Evolutionary conservation across 2,888 invertebrate species (phyloP), one percentile per base, ranked within the genome.

Genomic region (Anticlea derivata): DNA sequence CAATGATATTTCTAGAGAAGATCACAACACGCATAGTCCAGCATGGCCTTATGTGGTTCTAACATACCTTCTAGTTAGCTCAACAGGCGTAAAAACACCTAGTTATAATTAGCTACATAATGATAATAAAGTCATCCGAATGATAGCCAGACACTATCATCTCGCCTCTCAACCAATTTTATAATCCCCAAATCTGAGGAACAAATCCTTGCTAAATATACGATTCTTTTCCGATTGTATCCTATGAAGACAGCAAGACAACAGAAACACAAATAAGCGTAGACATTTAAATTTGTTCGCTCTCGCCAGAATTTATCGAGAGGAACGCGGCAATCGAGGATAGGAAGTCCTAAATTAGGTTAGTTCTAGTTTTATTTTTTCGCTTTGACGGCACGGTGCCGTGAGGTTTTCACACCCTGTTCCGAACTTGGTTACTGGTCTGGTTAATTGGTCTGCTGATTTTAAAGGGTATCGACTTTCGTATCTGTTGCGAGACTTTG

Each of bases 261-360:
- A 50, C 50, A 58, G 58, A 67, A 68, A 65, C 63, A 66, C 65
- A 65, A 68, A 68, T 66, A 63, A 58, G 55, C 40, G 50, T 48
- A 61, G 58, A 61, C 60, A 63, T 65, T 64, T 61, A 63, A 65
- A 66, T 65, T 64, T 63, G 58, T 65, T 63, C 52, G 35, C 55
- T 58, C 52, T 55, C 59, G 46, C 51, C 50, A 55, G 56, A 61
- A 69, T 69, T 69, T 63, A 60, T 67, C 56, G 65, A 52, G 60
- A 55, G 51, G 40, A 47, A 43, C 48, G 33, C 33, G 44, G 43
- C 59, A 41, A 63, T 62, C 50, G 50, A 48, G 50, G 41, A 48
- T 58, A 50, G 46, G 34, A 55, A 58, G 53, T 61, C 48, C 50
- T 60, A 57, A 56, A 63, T 55, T 63, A 60, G 60, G 60, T 51